Evolutionary conservation across 2,797 vertebrate genomes (phyloP).

Genomic region (Bovichtus diacanthus): DNA sequence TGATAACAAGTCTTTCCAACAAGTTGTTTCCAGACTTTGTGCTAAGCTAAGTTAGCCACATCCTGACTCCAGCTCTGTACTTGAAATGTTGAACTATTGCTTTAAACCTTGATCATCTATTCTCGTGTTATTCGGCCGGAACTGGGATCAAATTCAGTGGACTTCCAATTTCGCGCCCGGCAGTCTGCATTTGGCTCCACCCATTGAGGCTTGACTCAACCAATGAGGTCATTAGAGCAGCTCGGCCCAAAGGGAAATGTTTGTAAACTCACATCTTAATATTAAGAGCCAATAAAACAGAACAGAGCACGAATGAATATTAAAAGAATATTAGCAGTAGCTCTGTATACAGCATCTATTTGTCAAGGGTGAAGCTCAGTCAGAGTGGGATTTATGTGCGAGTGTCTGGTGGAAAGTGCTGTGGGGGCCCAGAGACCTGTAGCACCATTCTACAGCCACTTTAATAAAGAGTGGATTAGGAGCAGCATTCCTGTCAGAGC

Average conservation of each 20-base stretch:
- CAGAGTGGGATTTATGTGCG: conserved; percentile 59
- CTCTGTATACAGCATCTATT: conserved; percentile 42
- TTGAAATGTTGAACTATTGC: background rate
- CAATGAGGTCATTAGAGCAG: background rate
- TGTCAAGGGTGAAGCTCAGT: conserved; percentile 47
- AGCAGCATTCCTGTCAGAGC: conserved; percentile 75
- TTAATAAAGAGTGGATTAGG: conserved; percentile 86
- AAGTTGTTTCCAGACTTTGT: background rate
- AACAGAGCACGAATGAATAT: conserved; percentile 27
- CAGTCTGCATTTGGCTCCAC: background rate
- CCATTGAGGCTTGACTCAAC: background rate
- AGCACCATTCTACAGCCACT: conserved; percentile 71
- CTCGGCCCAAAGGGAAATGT: background rate
- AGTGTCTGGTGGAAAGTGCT: conserved; percentile 70
- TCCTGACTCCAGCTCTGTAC: background rate
- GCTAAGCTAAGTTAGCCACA: background rate
- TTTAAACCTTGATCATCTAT: background rate
- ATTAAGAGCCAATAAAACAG: conserved; percentile 25
- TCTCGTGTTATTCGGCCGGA: background rate
- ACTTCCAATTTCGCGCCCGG: background rate
- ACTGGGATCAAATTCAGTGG: background rate
- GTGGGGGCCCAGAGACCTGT: conserved; percentile 68
- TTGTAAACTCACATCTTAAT: conserved; percentile 32
- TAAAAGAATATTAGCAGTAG: conserved; percentile 52
- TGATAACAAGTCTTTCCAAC: too few relatives aligned